A percentile compares a stretch with the other conserved stretches of the same genome.
Conservation (phyloP, 2,888 invertebrate genomes). For the Nowickia ferox region DNA sequence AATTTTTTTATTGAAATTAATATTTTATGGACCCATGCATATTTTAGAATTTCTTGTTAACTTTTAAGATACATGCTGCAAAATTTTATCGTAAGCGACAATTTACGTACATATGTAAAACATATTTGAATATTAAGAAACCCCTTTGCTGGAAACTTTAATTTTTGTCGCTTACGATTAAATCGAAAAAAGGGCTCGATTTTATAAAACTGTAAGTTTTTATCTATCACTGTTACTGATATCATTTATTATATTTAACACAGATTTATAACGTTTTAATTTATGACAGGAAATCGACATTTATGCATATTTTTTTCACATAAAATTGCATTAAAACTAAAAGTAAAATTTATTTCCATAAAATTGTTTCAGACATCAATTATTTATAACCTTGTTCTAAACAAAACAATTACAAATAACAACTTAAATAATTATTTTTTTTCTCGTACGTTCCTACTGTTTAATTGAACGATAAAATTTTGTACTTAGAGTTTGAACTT, state of each 20-base stretch:
- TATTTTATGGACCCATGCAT: too few species aligned
- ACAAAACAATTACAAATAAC: slow-evolving; percentile 37
- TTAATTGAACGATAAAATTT: slow-evolving; percentile 28
- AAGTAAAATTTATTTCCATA: slow-evolving; percentile 31
- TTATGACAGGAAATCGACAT: slow-evolving; percentile 37
- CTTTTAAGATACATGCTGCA: too few species aligned
- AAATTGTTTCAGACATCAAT: slow-evolving; percentile 33
- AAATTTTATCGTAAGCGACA: too few species aligned
- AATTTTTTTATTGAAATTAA: too few species aligned
- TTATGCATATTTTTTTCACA: not conserved
- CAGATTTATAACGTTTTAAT: not conserved
- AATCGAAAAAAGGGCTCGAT: too few species aligned
- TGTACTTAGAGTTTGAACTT: slow-evolving; percentile 49
- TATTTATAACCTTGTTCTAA: slow-evolving; percentile 49
- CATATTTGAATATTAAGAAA: too few species aligned
- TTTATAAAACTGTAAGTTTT: too few species aligned
- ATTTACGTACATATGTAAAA: too few species aligned
- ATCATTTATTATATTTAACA: not conserved
- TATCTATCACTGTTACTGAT: too few species aligned
- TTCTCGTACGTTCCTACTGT: slow-evolving; percentile 9
- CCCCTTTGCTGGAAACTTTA: too few species aligned
- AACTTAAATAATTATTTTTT: slow-evolving; percentile 22
- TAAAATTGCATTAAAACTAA: not conserved
- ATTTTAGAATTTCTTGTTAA: too few species aligned
- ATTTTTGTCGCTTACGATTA: too few species aligned